Base-by-base conservation (phyloP, 1,140 invertebrate genomes). In the Papilio polyxenes region DNA sequence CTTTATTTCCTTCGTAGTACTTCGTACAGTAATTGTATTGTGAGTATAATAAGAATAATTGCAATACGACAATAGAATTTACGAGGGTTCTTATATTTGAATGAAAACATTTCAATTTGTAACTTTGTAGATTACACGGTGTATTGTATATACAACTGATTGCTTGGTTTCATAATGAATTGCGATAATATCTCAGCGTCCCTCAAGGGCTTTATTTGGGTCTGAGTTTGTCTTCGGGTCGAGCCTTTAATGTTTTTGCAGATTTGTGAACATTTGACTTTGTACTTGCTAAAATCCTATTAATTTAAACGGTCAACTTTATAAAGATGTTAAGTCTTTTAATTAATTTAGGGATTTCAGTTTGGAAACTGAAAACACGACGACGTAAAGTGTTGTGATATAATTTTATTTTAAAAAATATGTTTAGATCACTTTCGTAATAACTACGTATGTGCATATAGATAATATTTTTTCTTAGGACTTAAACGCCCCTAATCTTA, bases 151-250 rank as follows among this genome's bases (percentile, higher is more conserved):
- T 15, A 37, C 11, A 11, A 40, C 65, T 72, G 65, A 72, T 72
- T 72, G 65, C 31, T 72, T 72, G 65, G 65, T 72, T 72, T 37
- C 65, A 72, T 72, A 72, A 72, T 72, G 65, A 72, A 72, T 72
- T 37, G 13, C 31, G 65, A 40, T 40, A 72, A 72, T 72, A 37
- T 72, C 65, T 72, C 65, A 40, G 11, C 4, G 11, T 40, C 65
- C 65, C 31, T 31, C 9, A 40, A 40, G 31, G 65, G 31, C 6
- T 72, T 72, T 17, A 37, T 72, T 72, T 13, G 13, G 65, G 23
- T 13, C 65, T 11, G 23, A 65, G 13, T 0, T 13, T 65, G 31
- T 72, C 23, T 72, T 37, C 11, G 23, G 65, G 65, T 72, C 65
- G 11, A 40, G 65, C 37, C 13, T 13, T 37, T 37, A 37, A 15